Evolutionary conservation across 2,113 vertebrate species (phyloP).

Genomic region (Limanda limanda): DNA sequence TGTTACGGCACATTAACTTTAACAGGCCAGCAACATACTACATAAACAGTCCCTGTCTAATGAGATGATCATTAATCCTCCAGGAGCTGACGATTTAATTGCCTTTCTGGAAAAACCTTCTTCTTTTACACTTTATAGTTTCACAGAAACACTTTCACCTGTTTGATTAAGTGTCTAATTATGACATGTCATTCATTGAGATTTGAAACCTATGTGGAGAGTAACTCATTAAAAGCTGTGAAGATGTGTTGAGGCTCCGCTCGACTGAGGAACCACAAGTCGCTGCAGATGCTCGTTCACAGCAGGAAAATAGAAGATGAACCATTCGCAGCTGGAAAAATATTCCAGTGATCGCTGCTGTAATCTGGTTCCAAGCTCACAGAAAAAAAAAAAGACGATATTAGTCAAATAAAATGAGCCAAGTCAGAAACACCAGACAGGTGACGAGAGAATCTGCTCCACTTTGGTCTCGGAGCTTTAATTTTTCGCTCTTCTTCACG

Average conservation of each 20-base stretch:
- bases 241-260: too few species aligned
- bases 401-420: slow-evolving; percentile 15
- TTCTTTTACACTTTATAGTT: slow-evolving; percentile 6
- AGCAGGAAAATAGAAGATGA: too few species aligned
- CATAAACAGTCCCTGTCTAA: neutral
- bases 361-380: too few species aligned
- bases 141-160: neutral
- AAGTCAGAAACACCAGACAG: slow-evolving; percentile 10
- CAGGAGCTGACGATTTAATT: slow-evolving; percentile 10
- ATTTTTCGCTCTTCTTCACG: slow-evolving; percentile 29
- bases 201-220: too few species aligned
- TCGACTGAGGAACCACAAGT: too few species aligned
- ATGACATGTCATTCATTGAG: too few species aligned
- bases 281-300: too few species aligned
- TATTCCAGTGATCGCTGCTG: too few species aligned
- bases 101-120: slow-evolving; percentile 28
- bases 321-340: slow-evolving; percentile 9
- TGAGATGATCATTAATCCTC: slow-evolving; percentile 19
- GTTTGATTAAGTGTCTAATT: neutral
- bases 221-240: too few species aligned
- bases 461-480: slow-evolving; percentile 45
- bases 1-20: neutral
- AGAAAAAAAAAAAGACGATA: neutral
- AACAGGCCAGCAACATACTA: neutral
- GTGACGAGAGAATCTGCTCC: slow-evolving; percentile 16